These are phyloP conservation scores for Pteria penguin DNA, from an alignment of 2,888 invertebrate genomes.

Conservation along the genomic window DNA sequence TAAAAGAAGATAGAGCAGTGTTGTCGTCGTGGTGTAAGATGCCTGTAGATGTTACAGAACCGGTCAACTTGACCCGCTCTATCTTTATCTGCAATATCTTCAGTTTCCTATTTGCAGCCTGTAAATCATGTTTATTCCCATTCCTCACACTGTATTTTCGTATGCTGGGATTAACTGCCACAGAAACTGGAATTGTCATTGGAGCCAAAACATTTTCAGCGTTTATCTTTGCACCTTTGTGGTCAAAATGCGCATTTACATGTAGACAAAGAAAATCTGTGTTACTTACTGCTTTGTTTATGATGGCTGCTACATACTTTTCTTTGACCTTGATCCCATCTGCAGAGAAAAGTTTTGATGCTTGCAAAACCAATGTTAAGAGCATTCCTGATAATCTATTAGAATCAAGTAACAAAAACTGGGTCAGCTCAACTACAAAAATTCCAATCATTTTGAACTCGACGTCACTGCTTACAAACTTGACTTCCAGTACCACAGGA, in stretches of 20 bases:
- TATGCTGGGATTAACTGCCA: constrained; percentile 70
- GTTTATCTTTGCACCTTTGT: constrained; percentile 72
- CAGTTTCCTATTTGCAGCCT: constrained; percentile 69
- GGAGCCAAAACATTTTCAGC: constrained; percentile 70
- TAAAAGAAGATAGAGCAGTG: too few relatives aligned
- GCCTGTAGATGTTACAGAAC: constrained; percentile 53
- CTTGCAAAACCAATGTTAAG: constrained; percentile 6
- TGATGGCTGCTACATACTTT: constrained; percentile 70
- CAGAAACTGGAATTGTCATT: constrained; percentile 71
- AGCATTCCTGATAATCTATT: not conserved
- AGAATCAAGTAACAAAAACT: not conserved
- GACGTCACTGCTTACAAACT: not conserved
- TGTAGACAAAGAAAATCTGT: constrained; percentile 69
- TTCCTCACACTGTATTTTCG: constrained; percentile 75
- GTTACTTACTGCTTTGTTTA: constrained; percentile 71
- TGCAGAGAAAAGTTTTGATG: constrained; percentile 40
- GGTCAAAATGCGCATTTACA: constrained; percentile 72
- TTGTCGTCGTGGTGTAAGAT: too few relatives aligned
- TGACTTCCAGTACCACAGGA: not conserved
- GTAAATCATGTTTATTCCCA: constrained; percentile 74
- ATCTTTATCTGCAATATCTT: constrained; percentile 71
- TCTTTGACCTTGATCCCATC: constrained; percentile 65
- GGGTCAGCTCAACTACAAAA: not conserved
- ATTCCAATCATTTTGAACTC: too few relatives aligned
- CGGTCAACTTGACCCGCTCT: constrained; percentile 68